Evolutionary conservation across 2,113 vertebrate species (phyloP), one percentile per base, ranked within the genome.

Genomic region (Triplophysa tibetana): DNA sequence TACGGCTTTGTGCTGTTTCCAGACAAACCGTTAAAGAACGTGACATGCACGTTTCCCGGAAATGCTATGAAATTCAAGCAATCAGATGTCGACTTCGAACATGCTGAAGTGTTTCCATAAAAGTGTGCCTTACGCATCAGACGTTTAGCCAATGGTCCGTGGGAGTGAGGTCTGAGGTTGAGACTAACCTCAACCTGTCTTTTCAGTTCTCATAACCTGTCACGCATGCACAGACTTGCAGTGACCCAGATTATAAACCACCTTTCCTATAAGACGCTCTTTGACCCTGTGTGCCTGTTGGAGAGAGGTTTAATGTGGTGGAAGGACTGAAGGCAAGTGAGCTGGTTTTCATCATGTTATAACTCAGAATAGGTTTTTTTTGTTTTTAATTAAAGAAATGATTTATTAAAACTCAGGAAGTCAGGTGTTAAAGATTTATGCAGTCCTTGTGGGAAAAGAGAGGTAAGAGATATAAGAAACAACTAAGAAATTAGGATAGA

Each of bases 331-430:
- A 14, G 8, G 52, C 4, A n/a, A n/a, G 16, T 8, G 8, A n/a
- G 61, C 67, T 66, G 9, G 45, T 33, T 81, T 78, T 77, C 54
- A 62, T 21, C 33, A 29, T 67, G 11, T 64, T 63, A 76, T 12
- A 48, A 45, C 19, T 26, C n/a, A 66, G 54, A 65, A 65, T 54
- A 45, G 9, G n/a, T n/a, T n/a, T 45, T 9, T 48, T 61, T 67
- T 61, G 66, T 7, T 8, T 73, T 45, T 45, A 45, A 50, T 13
- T 33, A 24, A 48, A 68, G 14, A 19, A 38, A 73, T 52, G 6
- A 77, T 73, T 78, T 73, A 82, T 78, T 73, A 24, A 78, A 67
- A 72, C 48, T 52, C 29, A 82, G 33, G 48, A 66, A 54, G 43
- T 69, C 21, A 50, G 43, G 43, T 65, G 1, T 41, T 65, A 45